Conservation (phyloP, 1,140 invertebrate genomes). For the Cataglyphis hispanica region DNA sequence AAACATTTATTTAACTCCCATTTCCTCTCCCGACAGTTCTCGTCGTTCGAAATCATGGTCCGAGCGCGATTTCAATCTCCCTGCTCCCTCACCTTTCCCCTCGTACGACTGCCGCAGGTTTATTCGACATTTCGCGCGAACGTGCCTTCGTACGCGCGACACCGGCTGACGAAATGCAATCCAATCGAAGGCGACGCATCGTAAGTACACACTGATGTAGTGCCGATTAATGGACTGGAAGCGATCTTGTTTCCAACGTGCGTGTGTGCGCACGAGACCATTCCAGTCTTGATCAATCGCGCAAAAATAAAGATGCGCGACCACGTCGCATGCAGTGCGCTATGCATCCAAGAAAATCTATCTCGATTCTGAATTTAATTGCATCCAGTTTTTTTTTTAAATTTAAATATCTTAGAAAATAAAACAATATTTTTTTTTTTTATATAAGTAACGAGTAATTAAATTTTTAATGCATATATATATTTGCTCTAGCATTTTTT, state of each 20-base stretch:
- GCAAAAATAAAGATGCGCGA: slow-evolving; percentile 16
- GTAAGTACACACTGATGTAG: slow-evolving; percentile 26
- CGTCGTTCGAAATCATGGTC: slow-evolving; percentile 33
- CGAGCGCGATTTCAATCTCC: slow-evolving; percentile 49
- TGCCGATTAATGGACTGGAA: slow-evolving; percentile 55
- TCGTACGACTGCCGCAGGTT: background rate
- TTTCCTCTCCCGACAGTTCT: background rate
- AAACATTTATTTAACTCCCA: slow-evolving; percentile 72
- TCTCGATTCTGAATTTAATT: slow-evolving; percentile 2
- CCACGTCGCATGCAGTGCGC: background rate
- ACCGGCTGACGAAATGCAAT: slow-evolving; percentile 39
- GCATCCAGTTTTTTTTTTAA: background rate
- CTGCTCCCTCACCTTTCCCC: slow-evolving; percentile 24
- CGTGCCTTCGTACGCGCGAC: slow-evolving; percentile 37
- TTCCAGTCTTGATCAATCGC: slow-evolving; percentile 33
- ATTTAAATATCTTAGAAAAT: slow-evolving; percentile 15
- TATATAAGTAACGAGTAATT: slow-evolving; percentile 2
- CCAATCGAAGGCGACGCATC: slow-evolving; percentile 40
- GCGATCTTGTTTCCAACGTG: slow-evolving; percentile 39
- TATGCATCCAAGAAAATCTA: background rate
- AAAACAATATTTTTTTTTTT: background rate
- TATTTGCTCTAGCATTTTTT: background rate
- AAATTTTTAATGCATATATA: background rate
- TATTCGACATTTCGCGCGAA: slow-evolving; percentile 52
- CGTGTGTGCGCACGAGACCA: background rate